Percentiles rank a stretch among this genome's conserved stretches.
Conservation (phyloP, 2,888 invertebrate genomes). For the Metellina segmentata region DNA sequence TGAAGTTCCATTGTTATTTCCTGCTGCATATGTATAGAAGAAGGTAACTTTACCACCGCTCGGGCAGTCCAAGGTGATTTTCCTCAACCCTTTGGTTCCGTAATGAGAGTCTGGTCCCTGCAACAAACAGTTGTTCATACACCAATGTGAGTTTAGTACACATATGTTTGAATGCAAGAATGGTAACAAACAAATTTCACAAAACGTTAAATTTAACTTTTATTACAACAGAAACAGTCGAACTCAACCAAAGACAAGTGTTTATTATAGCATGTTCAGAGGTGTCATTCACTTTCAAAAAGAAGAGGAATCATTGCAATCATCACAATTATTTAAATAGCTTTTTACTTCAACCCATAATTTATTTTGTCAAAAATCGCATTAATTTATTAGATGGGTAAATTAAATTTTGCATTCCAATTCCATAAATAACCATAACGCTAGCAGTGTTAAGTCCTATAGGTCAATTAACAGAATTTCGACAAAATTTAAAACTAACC, state of each 20-base stretch:
- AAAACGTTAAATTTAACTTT: not conserved
- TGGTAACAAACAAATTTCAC: not conserved
- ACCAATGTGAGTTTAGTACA: not conserved
- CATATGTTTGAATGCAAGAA: not conserved
- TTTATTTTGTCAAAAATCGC: not conserved
- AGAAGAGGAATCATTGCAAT: not conserved
- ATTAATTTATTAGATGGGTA: not conserved
- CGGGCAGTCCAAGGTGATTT: slow-evolving; percentile 88
- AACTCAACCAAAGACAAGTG: not conserved
- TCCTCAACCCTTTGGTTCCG: slow-evolving; percentile 89
- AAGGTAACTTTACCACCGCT: slow-evolving; percentile 89
- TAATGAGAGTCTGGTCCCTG: slow-evolving; percentile 94
- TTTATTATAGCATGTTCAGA: no score
- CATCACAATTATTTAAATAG: no score
- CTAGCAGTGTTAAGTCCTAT: no score
- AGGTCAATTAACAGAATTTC: no score
- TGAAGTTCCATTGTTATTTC: slow-evolving; percentile 92
- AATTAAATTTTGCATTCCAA: no score
- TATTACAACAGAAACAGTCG: not conserved
- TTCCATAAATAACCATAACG: no score
- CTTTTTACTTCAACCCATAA: no score
- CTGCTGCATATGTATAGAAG: slow-evolving; percentile 91
- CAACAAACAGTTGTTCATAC: not conserved
- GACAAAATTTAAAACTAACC: no score
- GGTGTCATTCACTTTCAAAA: no score